Conservation (phyloP, 2,888 invertebrate genomes). For the Callyntrura sp. region DNA sequence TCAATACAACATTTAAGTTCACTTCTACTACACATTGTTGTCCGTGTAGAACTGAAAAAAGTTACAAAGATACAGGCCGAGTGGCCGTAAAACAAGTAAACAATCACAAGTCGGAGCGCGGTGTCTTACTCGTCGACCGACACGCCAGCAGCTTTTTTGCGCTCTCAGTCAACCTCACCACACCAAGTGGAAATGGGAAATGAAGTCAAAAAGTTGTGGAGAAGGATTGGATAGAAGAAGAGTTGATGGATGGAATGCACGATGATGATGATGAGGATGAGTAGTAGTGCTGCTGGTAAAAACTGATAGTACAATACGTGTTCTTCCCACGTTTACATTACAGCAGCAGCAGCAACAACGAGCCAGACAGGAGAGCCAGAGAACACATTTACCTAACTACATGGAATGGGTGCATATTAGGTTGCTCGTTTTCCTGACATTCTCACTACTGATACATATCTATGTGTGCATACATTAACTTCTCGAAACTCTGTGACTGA, state of each 20-base stretch:
- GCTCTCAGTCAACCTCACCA: slow-evolving; percentile 40
- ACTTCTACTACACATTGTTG: no score
- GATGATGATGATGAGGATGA: neutral
- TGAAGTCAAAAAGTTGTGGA: slow-evolving; percentile 51
- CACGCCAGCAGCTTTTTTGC: neutral
- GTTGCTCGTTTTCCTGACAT: no score
- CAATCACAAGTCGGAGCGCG: no score
- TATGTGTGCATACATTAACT: no score
- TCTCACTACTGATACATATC: no score
- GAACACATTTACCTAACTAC: neutral
- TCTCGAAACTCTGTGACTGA: no score
- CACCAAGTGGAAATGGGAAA: slow-evolving; percentile 64
- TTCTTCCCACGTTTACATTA: neutral
- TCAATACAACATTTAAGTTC: no score
- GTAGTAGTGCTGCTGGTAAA: neutral
- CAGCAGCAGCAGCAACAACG: neutral
- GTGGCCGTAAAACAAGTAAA: no score
- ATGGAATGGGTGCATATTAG: neutral
- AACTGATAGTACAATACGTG: slow-evolving; percentile 2
- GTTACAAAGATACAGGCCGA: no score
- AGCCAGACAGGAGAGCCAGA: neutral
- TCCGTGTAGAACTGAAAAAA: no score
- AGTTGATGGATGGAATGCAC: slow-evolving; percentile 4
- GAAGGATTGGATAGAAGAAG: slow-evolving; percentile 29
- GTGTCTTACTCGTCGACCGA: neutral